Percentiles rank a stretch among this genome's conserved stretches.
These are phyloP conservation scores for Aphrophora alni DNA, from an alignment of 2,888 invertebrate genomes.

Conservation along the genomic window DNA sequence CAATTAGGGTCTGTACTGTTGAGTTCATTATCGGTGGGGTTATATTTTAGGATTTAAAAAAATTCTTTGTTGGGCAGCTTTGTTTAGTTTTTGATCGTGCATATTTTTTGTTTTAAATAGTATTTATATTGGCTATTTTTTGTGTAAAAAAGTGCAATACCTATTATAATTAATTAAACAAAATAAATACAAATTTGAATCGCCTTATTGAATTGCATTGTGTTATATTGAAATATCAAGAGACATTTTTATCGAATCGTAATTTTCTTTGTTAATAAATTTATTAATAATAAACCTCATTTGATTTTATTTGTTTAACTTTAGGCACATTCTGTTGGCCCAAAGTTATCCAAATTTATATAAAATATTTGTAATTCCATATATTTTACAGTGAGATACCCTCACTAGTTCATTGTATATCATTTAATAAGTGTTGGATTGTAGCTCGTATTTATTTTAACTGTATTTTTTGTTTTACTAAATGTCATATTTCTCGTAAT, in stretches of 20 bases:
- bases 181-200: too few species aligned
- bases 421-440: too few species aligned
- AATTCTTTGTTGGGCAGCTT: not conserved
- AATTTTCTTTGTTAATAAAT: not conserved
- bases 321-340: too few species aligned
- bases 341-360: too few species aligned
- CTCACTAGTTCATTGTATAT: too few species aligned
- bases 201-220: too few species aligned
- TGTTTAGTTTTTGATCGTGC: not conserved
- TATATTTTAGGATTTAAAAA: not conserved
- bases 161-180: not conserved
- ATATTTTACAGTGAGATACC: too few species aligned
- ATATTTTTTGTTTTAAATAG: not conserved
- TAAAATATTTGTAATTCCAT: too few species aligned
- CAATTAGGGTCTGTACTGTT: not conserved
- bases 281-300: not conserved
- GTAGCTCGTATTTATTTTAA: too few species aligned
- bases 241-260: not conserved
- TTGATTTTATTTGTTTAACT: not conserved
- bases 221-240: not conserved
- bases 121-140: not conserved
- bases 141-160: not conserved
- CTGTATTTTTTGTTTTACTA: too few species aligned
- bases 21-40: too few species aligned
- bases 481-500: too few species aligned